Evolutionary conservation across 1,140 invertebrate species (phyloP), one percentile per base, ranked within the genome.

Genomic region (Physella acuta): DNA sequence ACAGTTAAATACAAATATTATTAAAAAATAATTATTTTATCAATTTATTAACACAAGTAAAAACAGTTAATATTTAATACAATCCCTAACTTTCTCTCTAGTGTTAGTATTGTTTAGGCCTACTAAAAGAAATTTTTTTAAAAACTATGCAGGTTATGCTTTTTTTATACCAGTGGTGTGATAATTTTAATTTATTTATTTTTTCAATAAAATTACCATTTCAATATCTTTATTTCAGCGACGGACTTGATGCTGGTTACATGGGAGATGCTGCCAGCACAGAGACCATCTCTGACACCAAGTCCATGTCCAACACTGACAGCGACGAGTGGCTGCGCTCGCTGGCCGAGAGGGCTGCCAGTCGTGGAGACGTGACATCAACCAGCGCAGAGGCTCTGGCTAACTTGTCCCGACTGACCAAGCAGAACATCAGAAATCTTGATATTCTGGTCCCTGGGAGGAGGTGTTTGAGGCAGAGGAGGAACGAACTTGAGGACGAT

Each of bases 401-500:
- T 17, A 73, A 74, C 2, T 69, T 81, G 49, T 78, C 81, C 0
- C 62, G 72, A 49, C 68, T 81, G 28, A 80, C 80, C 33, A 74
- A 75, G 39, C 76, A 81, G 51, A 80, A 82, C 56, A 79, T 81
- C 44, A 68, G 74, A 20, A 76, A 76, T 33, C 63, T 79, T 16
- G 81, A 82, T 68, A 75, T 79, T 71, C 71, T 79, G 65, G 75
- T 76, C 24, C 74, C 77, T 4, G 73, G 71, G 1, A 52, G 62
- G 30, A 65, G 55, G 11, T 37, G 63, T 59, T 62, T 68, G 3
- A 69, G 61, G 28, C 56, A 63, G 17, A 36, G 88, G 79, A 87
- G 90, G 69, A 68, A 59, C 31, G 36, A 58, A 26, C 33, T 68
- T 39, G 92, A 94, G 81, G 94, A 96, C 79, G 91, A 92, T 49